Conservation (phyloP, 2,113 vertebrate genomes). For the Benitochromis conjunctus region DNA sequence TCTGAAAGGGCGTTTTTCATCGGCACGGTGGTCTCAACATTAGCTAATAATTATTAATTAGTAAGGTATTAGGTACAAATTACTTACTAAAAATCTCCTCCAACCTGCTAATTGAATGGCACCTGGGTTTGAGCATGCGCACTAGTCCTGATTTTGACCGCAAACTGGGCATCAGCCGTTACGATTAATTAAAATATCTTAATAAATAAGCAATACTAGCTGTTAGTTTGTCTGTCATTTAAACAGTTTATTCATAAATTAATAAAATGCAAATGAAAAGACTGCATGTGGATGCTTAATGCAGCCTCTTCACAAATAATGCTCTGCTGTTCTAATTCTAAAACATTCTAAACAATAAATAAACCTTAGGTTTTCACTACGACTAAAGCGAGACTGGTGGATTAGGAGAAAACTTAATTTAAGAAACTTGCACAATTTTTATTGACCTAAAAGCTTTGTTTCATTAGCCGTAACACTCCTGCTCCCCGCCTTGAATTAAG, state of each 20-base stretch:
- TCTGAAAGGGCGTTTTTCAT: not conserved
- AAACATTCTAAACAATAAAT: not conserved
- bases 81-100: not conserved
- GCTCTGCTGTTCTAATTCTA: not conserved
- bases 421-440: not conserved
- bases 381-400: no score
- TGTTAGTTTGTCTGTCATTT: not conserved
- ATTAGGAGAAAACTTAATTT: not conserved
- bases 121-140: not conserved
- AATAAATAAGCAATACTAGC: not conserved
- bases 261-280: not conserved
- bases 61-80: not conserved
- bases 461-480: not conserved
- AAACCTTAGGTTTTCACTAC: not conserved
- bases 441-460: not conserved
- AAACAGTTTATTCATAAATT: not conserved
- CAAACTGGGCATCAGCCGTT: not conserved
- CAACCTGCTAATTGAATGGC: not conserved
- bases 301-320: not conserved
- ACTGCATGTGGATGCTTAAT: not conserved
- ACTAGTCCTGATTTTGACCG: not conserved
- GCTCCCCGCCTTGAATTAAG: not conserved
- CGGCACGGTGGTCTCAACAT: accelerated
- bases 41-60: not conserved
- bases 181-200: not conserved